Evolutionary conservation across 2,888 invertebrate genomes (phyloP).

Genomic region (Augiades crinisus): DNA sequence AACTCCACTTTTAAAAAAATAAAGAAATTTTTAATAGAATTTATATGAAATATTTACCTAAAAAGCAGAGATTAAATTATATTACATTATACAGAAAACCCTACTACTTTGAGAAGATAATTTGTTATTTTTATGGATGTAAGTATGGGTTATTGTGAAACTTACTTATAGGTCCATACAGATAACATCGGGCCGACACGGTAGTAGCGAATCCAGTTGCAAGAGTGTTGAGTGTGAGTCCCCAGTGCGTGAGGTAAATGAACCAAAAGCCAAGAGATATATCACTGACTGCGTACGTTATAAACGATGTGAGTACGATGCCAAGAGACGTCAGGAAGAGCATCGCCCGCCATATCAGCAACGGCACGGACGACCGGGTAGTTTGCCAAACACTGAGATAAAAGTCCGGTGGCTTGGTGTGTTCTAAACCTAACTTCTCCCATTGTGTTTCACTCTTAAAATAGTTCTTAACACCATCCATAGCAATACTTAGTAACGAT

Average conservation of each 20-base stretch:
- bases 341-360: conserved; percentile 59
- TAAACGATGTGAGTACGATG: conserved; percentile 55
- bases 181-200: conserved; percentile 60
- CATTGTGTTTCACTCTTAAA: conserved; percentile 56
- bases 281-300: conserved; percentile 49
- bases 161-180: conserved; percentile 70
- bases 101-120: no score
- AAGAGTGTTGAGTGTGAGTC: conserved; percentile 54
- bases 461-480: conserved; percentile 61
- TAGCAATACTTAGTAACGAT: conserved; percentile 37
- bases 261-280: conserved; percentile 59
- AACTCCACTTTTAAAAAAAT: no score
- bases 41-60: no score
- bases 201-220: conserved; percentile 57
- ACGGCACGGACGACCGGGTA: conserved; percentile 60
- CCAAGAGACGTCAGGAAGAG: conserved; percentile 57
- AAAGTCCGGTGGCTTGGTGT: conserved; percentile 60
- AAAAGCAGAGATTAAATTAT: no score
- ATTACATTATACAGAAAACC: no score
- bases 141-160: no score
- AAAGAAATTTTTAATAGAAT: no score
- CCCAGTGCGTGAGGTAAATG: conserved; percentile 81
- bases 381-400: conserved; percentile 69
- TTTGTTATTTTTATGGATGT: no score
- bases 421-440: conserved; percentile 56